Base-by-base conservation (phyloP, 2,888 invertebrate species). In the Apoda limacodes region DNA sequence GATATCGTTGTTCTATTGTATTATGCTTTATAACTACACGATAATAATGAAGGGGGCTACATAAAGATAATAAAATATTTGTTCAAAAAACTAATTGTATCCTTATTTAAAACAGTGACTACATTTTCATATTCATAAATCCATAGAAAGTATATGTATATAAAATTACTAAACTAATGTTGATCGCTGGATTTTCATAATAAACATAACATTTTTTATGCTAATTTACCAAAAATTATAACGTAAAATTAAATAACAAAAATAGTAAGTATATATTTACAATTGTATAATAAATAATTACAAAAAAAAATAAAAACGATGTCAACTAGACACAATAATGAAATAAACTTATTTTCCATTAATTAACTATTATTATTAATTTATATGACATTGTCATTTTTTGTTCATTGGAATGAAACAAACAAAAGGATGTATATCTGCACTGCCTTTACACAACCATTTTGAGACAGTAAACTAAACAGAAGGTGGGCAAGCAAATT, bases 241-340 rank as follows among this genome's bases (percentile, higher is more conserved):
- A 70, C 63, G 61, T 75, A 76, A 72, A 75, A 78, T 75, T 78
- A 78, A 78, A 76, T 78, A 78, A 78, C 76, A 76, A 78, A 71
- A 70, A 65, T 27, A 37, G 35, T 40, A 37, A 46, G 50, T 43
- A 52, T 60, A 72, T 76, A 78, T 78, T 53, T 76, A 78, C 78
- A 78, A 64, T 74, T 71, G 63, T 69, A 57, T 55, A 74, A 78
- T 78, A 78, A 78, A 78, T 78, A 71, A 74, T 70, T 65, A 72
- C 67, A 68, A 66, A 60, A 60, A 58, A 55, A 50, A 48, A 45
- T 28, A 37, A 36, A 38, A 37, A 46, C 50, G 43, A 52, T 17
- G n/a, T n/a, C n/a, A n/a, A n/a, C n/a, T n/a, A n/a, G n/a, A n/a
- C n/a, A n/a, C n/a, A n/a, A n/a, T n/a, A n/a, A n/a, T n/a, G n/a